Evolutionary conservation across 2,113 vertebrate species (phyloP).

Genomic region (Malurus alboscapulatus): DNA sequence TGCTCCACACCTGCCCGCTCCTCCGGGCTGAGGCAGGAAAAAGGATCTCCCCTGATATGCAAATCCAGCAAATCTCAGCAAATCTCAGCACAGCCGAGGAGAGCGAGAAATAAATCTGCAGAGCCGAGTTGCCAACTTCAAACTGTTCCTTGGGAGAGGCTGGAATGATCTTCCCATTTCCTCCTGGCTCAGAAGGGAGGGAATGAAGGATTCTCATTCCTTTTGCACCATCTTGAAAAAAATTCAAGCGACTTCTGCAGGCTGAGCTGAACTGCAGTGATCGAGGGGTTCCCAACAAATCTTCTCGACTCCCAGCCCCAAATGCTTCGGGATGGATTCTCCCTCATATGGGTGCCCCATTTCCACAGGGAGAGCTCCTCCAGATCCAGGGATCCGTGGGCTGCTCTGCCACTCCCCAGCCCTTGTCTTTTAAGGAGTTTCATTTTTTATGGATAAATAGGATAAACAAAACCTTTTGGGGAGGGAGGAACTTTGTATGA

Average conservation of each 20-base stretch:
- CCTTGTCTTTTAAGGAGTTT: neutral
- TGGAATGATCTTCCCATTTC: neutral
- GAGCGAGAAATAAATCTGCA: slow-evolving; percentile 7
- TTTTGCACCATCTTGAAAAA: neutral
- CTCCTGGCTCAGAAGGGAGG: neutral
- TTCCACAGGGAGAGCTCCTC: neutral
- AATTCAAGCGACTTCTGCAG: accelerated
- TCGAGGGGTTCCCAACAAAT: neutral
- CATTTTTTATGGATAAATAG: neutral
- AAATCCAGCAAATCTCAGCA: slow-evolving; percentile 50
- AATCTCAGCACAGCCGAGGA: neutral
- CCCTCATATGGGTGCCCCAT: neutral
- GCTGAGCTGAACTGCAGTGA: neutral
- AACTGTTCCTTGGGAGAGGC: neutral
- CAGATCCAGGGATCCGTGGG: neutral
- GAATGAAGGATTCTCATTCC: neutral
- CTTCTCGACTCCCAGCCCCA: neutral
- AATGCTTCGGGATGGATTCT: neutral
- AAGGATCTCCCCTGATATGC: slow-evolving; percentile 44
- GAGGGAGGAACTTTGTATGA: neutral
- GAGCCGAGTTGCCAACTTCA: neutral
- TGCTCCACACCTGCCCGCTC: slow-evolving; percentile 54
- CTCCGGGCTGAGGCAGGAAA: slow-evolving; percentile 17
- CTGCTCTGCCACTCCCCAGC: neutral
- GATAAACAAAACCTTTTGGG: neutral